These are phyloP conservation scores for Chironomus riparius DNA, from an alignment of 2,888 invertebrate genomes.

Conservation along the genomic window DNA sequence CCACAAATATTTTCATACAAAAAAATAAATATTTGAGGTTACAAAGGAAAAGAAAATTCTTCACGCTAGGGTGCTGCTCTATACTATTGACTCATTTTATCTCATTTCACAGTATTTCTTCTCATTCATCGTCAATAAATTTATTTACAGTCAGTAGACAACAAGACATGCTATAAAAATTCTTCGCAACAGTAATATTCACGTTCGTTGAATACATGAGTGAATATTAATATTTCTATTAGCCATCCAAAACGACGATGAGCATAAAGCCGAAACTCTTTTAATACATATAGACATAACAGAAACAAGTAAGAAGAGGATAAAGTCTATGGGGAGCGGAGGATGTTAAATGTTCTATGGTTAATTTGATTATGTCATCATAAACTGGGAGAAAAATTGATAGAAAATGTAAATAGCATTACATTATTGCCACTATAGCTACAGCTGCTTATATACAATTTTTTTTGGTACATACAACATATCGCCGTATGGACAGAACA, in stretches of 20 bases:
- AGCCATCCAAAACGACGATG: not conserved
- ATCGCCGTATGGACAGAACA: not conserved
- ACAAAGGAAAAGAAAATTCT: too few relatives aligned
- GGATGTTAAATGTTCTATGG: conserved; percentile 21
- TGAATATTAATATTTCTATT: conserved; percentile 24
- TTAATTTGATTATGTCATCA: conserved; percentile 27
- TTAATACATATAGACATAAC: too few relatives aligned
- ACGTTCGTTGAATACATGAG: conserved; percentile 20
- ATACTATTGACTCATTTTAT: too few relatives aligned
- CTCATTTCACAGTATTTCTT: too few relatives aligned
- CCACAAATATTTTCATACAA: too few relatives aligned
- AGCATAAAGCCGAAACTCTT: not conserved
- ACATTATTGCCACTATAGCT: not conserved
- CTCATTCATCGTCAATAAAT: not conserved
- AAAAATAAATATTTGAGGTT: too few relatives aligned
- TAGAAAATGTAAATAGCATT: conserved; percentile 14
- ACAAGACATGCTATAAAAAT: not conserved
- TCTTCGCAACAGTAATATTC: conserved; percentile 1
- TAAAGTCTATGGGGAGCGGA: not conserved
- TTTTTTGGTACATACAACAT: not conserved
- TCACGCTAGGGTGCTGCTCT: too few relatives aligned
- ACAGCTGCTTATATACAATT: not conserved
- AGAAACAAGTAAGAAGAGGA: too few relatives aligned
- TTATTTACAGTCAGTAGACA: not conserved
- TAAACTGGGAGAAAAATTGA: conserved; percentile 15